These are phyloP conservation scores for Aleiodes testaceus DNA, from an alignment of 2,888 invertebrate species.

Conservation along the genomic window DNA sequence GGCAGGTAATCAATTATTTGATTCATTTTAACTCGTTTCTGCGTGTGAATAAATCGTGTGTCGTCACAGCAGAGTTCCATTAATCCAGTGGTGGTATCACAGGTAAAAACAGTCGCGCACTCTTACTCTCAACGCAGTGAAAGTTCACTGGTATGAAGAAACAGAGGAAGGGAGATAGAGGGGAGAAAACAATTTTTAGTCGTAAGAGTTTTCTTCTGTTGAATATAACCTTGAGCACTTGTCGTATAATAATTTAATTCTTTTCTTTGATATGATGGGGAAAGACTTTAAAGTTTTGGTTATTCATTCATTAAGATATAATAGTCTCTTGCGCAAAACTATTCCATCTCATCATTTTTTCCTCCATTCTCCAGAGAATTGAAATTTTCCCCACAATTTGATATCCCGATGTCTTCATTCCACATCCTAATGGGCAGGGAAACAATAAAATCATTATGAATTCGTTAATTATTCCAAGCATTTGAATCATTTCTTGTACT, in stretches of 20 bases:
- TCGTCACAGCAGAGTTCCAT: conserved; percentile 12
- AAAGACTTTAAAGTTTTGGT: no score
- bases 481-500: conserved; percentile 17
- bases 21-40: no score
- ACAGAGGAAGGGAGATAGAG: neutral
- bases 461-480: conserved; percentile 17
- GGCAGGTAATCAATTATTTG: no score
- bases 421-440: neutral
- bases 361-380: no score
- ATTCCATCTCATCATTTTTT: no score
- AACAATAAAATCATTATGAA: neutral
- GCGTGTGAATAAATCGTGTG: neutral
- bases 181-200: conserved; percentile 1
- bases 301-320: no score
- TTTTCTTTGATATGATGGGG: neutral
- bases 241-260: neutral
- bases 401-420: neutral
- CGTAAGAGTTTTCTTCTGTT: conserved; percentile 10
- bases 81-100: neutral
- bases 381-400: no score
- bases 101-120: conserved; percentile 12
- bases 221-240: neutral
- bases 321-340: no score
- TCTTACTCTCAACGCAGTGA: conserved; percentile 30
- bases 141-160: neutral